These are phyloP conservation scores for Cryptocheilus praepositus DNA, from an alignment of 2,888 invertebrate genomes.

Conservation along the genomic window DNA sequence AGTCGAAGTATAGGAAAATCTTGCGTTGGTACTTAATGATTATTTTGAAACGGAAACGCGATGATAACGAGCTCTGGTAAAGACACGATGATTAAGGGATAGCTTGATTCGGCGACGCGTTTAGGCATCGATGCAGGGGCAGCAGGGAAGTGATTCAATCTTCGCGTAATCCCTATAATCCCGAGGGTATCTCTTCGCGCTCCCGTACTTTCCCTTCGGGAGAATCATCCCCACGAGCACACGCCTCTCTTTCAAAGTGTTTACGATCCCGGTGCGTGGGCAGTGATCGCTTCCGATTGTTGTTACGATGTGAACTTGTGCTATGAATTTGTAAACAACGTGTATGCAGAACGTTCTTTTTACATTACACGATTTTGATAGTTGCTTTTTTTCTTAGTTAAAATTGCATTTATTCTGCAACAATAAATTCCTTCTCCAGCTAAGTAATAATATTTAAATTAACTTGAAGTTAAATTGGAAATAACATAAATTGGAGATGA, in stretches of 20 bases:
- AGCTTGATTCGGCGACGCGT: slow-evolving; percentile 56
- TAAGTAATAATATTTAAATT: too few species aligned
- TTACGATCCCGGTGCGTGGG: not conserved
- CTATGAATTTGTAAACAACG: not conserved
- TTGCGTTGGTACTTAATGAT: not conserved
- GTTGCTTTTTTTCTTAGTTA: too few species aligned
- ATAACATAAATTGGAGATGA: too few species aligned
- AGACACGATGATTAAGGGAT: slow-evolving; percentile 65
- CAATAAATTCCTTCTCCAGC: too few species aligned
- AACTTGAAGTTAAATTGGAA: too few species aligned
- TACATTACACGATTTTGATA: too few species aligned
- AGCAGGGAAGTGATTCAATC: slow-evolving; percentile 69
- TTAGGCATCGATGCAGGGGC: slow-evolving; percentile 54
- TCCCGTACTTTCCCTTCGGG: slow-evolving; percentile 15
- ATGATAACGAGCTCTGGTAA: slow-evolving; percentile 51
- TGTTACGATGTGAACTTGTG: not conserved
- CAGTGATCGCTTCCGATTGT: not conserved
- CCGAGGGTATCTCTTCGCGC: slow-evolving; percentile 57
- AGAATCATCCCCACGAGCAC: slow-evolving; percentile 8
- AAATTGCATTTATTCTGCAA: too few species aligned
- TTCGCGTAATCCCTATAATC: slow-evolving; percentile 69
- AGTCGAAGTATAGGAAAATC: too few species aligned
- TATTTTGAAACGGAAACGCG: slow-evolving; percentile 22
- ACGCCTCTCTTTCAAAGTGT: slow-evolving; percentile 4
- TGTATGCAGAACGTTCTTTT: too few species aligned